phyloP scores from a whole-genome alignment of 2,797 vertebrate species.

The Phalanger gymnotis region DNA sequence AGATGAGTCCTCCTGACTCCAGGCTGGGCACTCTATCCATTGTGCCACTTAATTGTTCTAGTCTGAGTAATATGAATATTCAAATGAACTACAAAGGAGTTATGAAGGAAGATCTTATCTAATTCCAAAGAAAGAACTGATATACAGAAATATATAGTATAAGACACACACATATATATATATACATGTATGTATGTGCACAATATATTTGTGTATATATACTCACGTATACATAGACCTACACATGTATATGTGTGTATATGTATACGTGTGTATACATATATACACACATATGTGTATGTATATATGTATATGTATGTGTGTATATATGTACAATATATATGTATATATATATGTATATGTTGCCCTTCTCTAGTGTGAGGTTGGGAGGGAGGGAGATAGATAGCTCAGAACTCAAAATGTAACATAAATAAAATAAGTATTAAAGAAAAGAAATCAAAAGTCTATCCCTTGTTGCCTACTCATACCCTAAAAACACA shows the following conservation, averaged over 20 bases:
- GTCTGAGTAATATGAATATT: neutral
- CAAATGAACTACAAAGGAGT: neutral
- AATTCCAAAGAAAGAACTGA: neutral
- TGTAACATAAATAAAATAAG: neutral
- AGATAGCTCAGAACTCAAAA: neutral
- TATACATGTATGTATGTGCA: no score
- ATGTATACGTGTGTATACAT: no score
- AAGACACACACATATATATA: neutral
- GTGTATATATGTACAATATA: no score
- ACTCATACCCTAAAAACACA: rapidly evolving
- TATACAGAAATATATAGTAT: neutral
- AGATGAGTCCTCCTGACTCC: neutral
- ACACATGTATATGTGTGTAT: no score
- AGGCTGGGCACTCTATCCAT: neutral
- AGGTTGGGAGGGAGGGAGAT: neutral
- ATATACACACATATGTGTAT: neutral
- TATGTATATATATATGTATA: neutral
- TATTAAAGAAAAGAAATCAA: neutral
- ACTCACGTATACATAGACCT: rapidly evolving
- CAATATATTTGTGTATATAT: neutral
- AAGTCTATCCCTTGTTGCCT: neutral
- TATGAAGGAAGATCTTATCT: neutral
- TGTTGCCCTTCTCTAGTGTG: neutral
- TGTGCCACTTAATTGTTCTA: neutral
- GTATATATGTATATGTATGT: no score